A percentile compares a stretch with the other conserved stretches of the same genome.
Conservation (phyloP, 30 jellyfish, hydroid and myxozoan species). For the Turritopsis rubra region DNA sequence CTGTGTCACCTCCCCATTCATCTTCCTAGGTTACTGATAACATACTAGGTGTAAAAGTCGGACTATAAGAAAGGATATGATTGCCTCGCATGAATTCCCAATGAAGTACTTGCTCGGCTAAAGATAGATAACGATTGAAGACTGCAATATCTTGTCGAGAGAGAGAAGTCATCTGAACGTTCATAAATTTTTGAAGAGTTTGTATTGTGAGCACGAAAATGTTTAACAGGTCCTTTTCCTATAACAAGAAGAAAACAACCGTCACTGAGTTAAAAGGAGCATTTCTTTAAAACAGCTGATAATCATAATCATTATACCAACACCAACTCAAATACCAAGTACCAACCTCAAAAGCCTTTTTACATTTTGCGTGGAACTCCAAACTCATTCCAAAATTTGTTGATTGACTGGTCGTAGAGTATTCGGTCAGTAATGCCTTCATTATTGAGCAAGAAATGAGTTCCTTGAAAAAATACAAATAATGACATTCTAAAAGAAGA, state of each 20-base stretch:
- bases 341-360: constrained; percentile 79
- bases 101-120: constrained; percentile 80
- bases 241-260: constrained; percentile 3
- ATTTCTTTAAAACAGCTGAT: too few species aligned
- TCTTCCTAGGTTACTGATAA: too few species aligned
- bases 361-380: constrained; percentile 83
- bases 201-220: constrained; percentile 52
- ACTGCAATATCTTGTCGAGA: constrained; percentile 56
- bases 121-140: constrained; percentile 55
- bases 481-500: too few species aligned
- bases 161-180: constrained; percentile 26
- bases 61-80: constrained; percentile 64
- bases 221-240: constrained; percentile 59
- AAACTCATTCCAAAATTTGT: constrained; percentile 82
- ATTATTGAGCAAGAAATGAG: constrained; percentile 71
- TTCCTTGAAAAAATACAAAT: constrained; percentile 37
- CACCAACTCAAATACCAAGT: too few species aligned
- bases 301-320: too few species aligned
- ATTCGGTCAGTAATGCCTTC: constrained; percentile 88
- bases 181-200: constrained; percentile 43
- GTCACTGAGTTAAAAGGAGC: too few species aligned
- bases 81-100: constrained; percentile 80
- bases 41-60: neutral
- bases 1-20: too few species aligned
- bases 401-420: constrained; percentile 67